These are phyloP conservation scores for Dinothrombium tinctorium DNA, from an alignment of 1,140 invertebrate species.

Conservation along the genomic window DNA sequence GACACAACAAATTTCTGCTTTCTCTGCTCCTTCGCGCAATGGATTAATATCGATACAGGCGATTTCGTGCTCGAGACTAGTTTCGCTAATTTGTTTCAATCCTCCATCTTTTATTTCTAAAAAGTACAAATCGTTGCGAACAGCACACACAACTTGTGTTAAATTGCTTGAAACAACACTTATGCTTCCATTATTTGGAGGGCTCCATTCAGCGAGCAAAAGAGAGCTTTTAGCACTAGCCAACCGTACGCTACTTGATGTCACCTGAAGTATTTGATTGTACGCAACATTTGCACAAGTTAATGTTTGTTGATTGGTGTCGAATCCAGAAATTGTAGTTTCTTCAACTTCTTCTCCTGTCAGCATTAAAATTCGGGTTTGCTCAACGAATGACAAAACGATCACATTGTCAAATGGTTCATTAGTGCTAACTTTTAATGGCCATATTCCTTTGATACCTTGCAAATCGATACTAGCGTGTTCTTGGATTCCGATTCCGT, in stretches of 20 bases:
- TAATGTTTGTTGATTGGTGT: conserved; percentile 72
- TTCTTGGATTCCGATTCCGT: conserved; percentile 93
- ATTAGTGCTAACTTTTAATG: conserved; percentile 42
- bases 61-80: conserved; percentile 64
- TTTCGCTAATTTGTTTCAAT: conserved; percentile 20
- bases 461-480: conserved; percentile 87
- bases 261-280: conserved; percentile 40
- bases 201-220: conserved; percentile 49
- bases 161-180: conserved; percentile 67
- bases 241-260: conserved; percentile 39
- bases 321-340: conserved; percentile 61
- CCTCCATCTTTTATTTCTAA: conserved; percentile 45
- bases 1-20: conserved; percentile 47
- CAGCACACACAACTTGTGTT: conserved; percentile 61
- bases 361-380: conserved; percentile 63
- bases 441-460: conserved; percentile 94
- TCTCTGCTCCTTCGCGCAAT: conserved; percentile 29
- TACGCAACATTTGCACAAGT: conserved; percentile 61
- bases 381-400: conserved; percentile 77
- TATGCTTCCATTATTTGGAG: conserved; percentile 44
- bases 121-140: conserved; percentile 67
- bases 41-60: conserved; percentile 87
- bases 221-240: conserved; percentile 38
- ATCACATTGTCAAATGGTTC: conserved; percentile 53
- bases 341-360: conserved; percentile 92